Evolutionary conservation across 2,888 invertebrate genomes (phyloP).

Genomic region (Netelia melanura): DNA sequence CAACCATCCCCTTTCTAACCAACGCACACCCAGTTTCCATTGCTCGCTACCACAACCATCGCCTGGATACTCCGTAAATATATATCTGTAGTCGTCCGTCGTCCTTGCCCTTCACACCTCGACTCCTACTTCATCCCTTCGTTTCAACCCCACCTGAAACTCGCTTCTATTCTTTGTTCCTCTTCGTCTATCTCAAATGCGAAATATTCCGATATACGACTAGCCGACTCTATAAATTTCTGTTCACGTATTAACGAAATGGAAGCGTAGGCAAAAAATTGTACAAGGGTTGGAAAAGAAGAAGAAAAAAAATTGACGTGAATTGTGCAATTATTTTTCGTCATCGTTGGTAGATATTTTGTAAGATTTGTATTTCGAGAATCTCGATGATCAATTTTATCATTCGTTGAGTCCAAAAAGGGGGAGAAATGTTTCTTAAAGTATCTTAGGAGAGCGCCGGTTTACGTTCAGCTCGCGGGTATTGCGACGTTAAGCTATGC

Average conservation of each 20-base stretch:
- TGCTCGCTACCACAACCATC: constrained; percentile 52
- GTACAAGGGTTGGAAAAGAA: neutral
- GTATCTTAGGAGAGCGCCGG: neutral
- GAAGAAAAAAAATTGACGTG: neutral
- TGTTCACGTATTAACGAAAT: neutral
- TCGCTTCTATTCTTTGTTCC: no score
- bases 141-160: neutral
- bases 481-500: neutral
- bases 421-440: constrained; percentile 40
- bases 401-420: constrained; percentile 62
- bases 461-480: neutral
- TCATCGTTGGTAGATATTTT: neutral
- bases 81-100: neutral
- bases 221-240: neutral
- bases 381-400: neutral
- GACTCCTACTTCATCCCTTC: constrained; percentile 7
- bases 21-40: constrained; percentile 39
- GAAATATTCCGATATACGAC: neutral
- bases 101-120: constrained; percentile 5
- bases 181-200: neutral
- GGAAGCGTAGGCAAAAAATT: neutral
- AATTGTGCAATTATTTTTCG: neutral
- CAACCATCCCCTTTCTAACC: constrained; percentile 70
- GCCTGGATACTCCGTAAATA: constrained; percentile 5
- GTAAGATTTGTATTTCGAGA: no score